Evolutionary conservation across 2,113 vertebrate genomes (phyloP).

Genomic region (Nannobrachium achirus): DNA sequence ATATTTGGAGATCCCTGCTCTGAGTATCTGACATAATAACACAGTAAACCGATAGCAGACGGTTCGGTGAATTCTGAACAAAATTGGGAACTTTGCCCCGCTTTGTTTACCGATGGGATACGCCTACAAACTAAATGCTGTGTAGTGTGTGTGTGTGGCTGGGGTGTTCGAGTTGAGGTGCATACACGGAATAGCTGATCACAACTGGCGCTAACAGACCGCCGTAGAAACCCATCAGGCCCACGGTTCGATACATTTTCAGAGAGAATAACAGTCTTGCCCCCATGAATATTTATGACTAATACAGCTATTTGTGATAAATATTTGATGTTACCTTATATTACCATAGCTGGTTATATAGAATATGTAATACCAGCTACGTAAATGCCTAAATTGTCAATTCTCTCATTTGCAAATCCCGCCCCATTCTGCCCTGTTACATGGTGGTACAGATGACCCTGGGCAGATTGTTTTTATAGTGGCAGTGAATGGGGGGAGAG

Average conservation of each 20-base stretch:
- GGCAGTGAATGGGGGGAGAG: too few species aligned
- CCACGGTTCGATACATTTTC: constrained; percentile 59
- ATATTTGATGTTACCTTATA: constrained; percentile 72
- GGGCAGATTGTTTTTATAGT: too few species aligned
- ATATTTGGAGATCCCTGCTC: too few species aligned
- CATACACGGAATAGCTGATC: constrained; percentile 35
- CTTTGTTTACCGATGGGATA: constrained; percentile 26
- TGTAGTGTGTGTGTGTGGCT: constrained; percentile 32
- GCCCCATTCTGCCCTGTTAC: too few species aligned
- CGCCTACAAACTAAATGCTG: constrained; percentile 22
- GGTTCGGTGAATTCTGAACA: too few species aligned
- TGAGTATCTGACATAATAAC: constrained; percentile 11
- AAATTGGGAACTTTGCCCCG: constrained; percentile 8
- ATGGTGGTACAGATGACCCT: too few species aligned
- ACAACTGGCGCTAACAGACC: constrained; percentile 1
- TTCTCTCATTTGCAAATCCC: too few species aligned
- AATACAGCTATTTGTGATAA: constrained; percentile 72
- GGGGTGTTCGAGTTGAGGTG: constrained; percentile 21
- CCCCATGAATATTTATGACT: constrained; percentile 76
- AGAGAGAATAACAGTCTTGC: constrained; percentile 51
- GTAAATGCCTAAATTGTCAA: too few species aligned
- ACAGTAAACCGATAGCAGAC: not conserved
- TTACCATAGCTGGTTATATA: constrained; percentile 47
- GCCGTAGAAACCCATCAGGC: too few species aligned
- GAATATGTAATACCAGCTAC: too few species aligned